Conservation (phyloP, 2,888 invertebrate genomes). For the Caenorhabditis sp. region DNA sequence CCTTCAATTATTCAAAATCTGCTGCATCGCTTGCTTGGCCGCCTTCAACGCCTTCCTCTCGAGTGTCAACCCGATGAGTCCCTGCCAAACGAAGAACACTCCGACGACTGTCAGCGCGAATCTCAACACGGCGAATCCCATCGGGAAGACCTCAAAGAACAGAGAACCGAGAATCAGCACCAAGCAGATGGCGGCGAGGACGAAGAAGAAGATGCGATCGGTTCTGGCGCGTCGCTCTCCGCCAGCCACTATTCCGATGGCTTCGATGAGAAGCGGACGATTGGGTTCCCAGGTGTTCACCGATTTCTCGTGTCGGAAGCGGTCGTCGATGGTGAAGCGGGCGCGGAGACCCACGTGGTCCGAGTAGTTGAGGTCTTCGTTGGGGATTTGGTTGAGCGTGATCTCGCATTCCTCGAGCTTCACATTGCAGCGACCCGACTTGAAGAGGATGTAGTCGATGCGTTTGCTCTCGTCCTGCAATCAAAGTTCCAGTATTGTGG, state of each 20-base stretch:
- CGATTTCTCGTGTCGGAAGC: conserved; percentile 65
- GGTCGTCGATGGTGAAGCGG: conserved; percentile 72
- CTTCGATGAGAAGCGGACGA: conserved; percentile 73
- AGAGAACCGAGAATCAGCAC: conserved; percentile 65
- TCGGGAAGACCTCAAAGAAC: conserved; percentile 66
- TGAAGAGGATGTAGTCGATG: conserved; percentile 93
- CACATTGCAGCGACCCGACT: conserved; percentile 79
- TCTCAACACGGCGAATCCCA: conserved; percentile 69
- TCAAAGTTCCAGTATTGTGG: background rate
- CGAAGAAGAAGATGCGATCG: conserved; percentile 71
- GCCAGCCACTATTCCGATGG: conserved; percentile 77
- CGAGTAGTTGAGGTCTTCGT: conserved; percentile 78
- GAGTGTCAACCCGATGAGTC: conserved; percentile 80
- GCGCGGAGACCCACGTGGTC: conserved; percentile 82
- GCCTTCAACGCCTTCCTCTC: conserved; percentile 82
- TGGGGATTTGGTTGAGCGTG: conserved; percentile 70
- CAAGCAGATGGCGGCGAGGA: conserved; percentile 54
- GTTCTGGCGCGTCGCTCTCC: conserved; percentile 79
- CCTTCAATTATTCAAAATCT: conserved; percentile 72
- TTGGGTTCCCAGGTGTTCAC: conserved; percentile 69
- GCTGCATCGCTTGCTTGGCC: conserved; percentile 79
- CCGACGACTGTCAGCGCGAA: conserved; percentile 79
- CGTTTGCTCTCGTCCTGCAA: conserved; percentile 89
- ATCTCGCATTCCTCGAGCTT: conserved; percentile 71
- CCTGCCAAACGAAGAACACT: conserved; percentile 82